Evolutionary conservation across 2,888 invertebrate genomes (phyloP), one percentile per base, ranked within the genome.

Genomic region (Erebia ligea): DNA sequence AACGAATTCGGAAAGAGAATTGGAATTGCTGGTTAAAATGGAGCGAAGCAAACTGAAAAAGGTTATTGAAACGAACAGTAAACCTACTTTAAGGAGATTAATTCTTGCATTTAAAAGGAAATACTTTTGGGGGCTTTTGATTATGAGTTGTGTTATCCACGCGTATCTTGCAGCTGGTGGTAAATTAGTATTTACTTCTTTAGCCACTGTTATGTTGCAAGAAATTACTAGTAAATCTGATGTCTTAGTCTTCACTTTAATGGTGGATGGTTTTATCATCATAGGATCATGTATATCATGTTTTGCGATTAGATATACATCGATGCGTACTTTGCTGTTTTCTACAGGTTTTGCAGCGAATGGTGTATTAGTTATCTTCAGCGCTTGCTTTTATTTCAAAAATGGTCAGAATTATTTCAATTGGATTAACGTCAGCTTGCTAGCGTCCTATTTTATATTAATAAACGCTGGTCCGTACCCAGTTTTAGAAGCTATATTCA

Each of bases 21-120:
- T 79, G 13, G 74, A 77, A 13, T 66, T 79, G 42, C 58, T 79
- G 0, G 66, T 77, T 0, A 67, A 76, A 63, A 19, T 76, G 0
- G 78, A 77, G 56, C 75, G 64, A 15, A 42, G 61, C 1, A 78
- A 78, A 58, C 19, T 70, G 11, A 61, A 54, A 21, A 61, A 11
- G 19, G 45, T 68, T 0, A 25, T 66, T 10, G 64, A 71, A 10
- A 70, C 52, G 0, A 57, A 72, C 17, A 68, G 64, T 0, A 42
- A 45, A 5, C 45, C 42, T 10, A 64, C 61, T 48, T 57, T 54
- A 3, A 67, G 61, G 34, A 71, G 72, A 21, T 40, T 75, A 2
- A 15, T 64, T 8, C 54, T 62, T 1, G 74, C 75, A 17, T 72
- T 69, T 15, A 69, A 48, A 13, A 69, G 62, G 52, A 72, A 68